These are phyloP conservation scores for Malurus melanocephalus DNA, from an alignment of 2,113 vertebrate species.

Conservation along the genomic window DNA sequence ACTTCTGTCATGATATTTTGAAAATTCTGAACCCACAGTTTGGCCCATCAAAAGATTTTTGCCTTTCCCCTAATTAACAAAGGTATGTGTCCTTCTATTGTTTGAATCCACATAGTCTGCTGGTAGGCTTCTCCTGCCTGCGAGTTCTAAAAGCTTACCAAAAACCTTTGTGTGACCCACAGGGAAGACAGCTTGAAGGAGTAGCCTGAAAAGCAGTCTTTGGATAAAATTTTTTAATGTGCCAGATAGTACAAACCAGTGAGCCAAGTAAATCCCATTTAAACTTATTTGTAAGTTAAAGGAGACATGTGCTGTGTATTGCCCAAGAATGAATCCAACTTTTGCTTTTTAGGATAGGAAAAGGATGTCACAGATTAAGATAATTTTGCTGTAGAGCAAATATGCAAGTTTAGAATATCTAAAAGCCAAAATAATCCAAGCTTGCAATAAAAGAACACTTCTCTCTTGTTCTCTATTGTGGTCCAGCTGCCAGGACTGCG, in stretches of 20 bases:
- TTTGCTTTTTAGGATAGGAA: constrained; percentile 5
- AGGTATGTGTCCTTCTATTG: not conserved
- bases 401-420: not conserved
- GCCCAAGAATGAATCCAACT: not conserved
- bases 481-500: not conserved
- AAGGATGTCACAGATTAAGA: not conserved
- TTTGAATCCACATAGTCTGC: not conserved
- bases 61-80: not conserved
- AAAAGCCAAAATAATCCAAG: not conserved
- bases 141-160: not conserved
- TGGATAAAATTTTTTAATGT: not conserved
- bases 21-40: not conserved
- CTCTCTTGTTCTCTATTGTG: not conserved
- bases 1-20: not conserved
- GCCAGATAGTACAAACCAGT: not conserved
- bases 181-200: not conserved
- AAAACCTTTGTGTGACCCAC: not conserved
- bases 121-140: not conserved
- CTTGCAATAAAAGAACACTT: not conserved
- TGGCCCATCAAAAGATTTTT: not conserved
- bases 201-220: not conserved
- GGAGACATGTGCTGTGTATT: not conserved
- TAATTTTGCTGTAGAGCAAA: not conserved
- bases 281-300: constrained; percentile 12
- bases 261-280: not conserved